Conservation (phyloP, 1,140 invertebrate genomes). For the Drosophila persimilis region DNA sequence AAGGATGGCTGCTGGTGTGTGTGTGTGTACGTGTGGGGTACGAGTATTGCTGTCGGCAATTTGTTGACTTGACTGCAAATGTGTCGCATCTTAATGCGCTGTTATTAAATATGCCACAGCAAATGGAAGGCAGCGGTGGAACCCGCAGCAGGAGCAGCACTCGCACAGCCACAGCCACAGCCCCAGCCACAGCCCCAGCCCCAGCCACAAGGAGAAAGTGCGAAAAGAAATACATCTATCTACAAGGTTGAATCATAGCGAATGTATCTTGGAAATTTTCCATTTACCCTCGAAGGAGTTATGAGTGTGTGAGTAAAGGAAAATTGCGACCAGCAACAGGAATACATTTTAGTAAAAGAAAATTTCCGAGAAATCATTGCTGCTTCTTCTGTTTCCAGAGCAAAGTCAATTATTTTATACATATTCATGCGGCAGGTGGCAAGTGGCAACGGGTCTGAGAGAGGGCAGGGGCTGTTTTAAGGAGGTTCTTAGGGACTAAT, state of each 20-base stretch:
- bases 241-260: conserved; percentile 27
- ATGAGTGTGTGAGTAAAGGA: neutral
- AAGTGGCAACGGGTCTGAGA: neutral
- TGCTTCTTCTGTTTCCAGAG: no score
- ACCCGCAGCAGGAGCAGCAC: neutral
- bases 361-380: no score
- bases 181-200: neutral
- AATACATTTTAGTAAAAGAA: no score
- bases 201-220: conserved; percentile 11
- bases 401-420: no score
- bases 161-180: neutral
- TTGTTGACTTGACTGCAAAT: conserved; percentile 78
- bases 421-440: neutral
- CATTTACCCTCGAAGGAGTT: neutral
- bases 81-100: conserved; percentile 75
- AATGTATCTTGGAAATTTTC: conserved; percentile 10
- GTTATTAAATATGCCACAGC: conserved; percentile 68
- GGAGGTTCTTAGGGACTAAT: neutral
- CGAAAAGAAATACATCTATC: conserved; percentile 3
- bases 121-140: conserved; percentile 32
- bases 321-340: no score
- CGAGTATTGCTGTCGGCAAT: conserved; percentile 66
- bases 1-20: conserved; percentile 3
- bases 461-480: neutral
- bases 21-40: neutral